Base-by-base conservation (phyloP, 2,113 vertebrate species). In the Xyliphius kryptos region DNA sequence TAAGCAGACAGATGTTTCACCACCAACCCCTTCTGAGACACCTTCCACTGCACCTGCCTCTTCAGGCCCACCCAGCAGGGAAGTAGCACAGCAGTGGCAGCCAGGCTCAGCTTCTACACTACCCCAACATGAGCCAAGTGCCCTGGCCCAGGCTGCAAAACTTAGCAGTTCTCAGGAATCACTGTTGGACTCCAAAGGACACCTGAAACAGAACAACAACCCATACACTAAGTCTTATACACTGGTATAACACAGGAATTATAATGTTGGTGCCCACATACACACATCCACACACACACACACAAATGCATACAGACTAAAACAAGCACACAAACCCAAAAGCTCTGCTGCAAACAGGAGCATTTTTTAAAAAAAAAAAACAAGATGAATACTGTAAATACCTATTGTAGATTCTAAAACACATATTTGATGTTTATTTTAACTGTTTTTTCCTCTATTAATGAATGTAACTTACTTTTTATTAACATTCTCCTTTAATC, bases 91-190 rank as follows among this genome's bases (percentile, higher is more conserved):
- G 87, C 90, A 93, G 74, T 97, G 96, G 96, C 96, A 93, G 81
- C 86, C 92, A 44, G 92, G 91, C 78, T 90, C 91, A 64, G 88
- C 90, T 82, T 94, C 94, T 79, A 91, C 95, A 7, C 92, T 98
- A 85, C 96, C 96, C 84, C 95, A 93, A 86, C 91, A 95, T 67
- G 96, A 98, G 85, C 91, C 87, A 20, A 90, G 92, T 47, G 94
- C 97, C 87, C 89, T 97, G 66, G 90, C 90, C 83, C 95, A 98
- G 86, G 92, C 93, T 69, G 93, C 92, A 74, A 98, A 98, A 84
- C 92, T 99, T 87, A 99, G 96, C 90, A 97, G 93, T 85, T 98
- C 96, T 76, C 96, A 98, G 83, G 95, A 98, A 86, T 98, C 96
- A 1, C 87, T 99, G 84, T 90, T 99, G 72, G 96, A 98, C 91